Evolutionary conservation across 2,888 invertebrate genomes (phyloP).

Genomic region (Amiota minor): DNA sequence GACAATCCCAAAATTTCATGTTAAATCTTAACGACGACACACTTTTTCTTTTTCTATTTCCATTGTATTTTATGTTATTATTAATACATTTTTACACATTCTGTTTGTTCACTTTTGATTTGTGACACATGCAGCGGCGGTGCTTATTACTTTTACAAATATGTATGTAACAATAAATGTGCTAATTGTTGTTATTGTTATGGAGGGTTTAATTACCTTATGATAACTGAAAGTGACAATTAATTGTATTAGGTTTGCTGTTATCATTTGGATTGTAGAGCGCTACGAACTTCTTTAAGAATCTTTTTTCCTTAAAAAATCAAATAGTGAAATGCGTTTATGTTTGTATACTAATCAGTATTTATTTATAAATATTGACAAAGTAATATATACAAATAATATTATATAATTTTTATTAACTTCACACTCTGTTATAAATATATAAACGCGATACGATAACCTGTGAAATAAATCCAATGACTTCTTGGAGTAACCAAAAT

Average conservation of each 20-base stretch:
- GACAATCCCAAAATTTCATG: too few species aligned
- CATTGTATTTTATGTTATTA: too few species aligned
- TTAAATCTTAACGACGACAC: too few species aligned
- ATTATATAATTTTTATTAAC: too few species aligned
- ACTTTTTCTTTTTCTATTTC: too few species aligned
- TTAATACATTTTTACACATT: too few species aligned
- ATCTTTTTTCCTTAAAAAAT: neutral
- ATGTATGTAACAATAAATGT: constrained; percentile 37
- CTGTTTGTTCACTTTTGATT: constrained; percentile 8
- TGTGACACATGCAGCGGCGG: constrained; percentile 5
- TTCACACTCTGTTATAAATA: too few species aligned
- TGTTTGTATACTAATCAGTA: neutral
- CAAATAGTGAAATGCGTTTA: too few species aligned
- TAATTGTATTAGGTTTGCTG: constrained; percentile 43
- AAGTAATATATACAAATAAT: too few species aligned
- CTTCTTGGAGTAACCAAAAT: too few species aligned
- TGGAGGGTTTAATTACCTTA: constrained; percentile 8
- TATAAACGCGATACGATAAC: too few species aligned
- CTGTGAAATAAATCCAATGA: too few species aligned
- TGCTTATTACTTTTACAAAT: neutral
- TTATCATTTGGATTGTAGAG: neutral
- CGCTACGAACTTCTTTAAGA: neutral
- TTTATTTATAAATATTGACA: neutral
- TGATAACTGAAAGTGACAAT: constrained; percentile 47
- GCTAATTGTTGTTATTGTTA: constrained; percentile 16